Base-by-base conservation (phyloP, 1,140 invertebrate genomes). In the Maconellicoccus hirsutus region DNA sequence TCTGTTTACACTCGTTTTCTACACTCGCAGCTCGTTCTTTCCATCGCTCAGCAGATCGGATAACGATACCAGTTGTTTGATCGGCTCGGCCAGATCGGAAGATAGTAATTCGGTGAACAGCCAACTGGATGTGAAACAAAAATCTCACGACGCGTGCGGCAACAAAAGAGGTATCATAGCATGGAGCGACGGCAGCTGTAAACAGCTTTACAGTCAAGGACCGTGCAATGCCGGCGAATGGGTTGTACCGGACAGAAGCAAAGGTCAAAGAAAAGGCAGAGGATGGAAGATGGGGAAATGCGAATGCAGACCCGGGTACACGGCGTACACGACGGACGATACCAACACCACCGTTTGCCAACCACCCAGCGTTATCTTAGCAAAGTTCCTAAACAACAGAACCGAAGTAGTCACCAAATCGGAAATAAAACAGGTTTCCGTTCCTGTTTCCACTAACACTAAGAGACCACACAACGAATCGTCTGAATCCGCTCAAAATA, bases 171-270 rank as follows among this genome's bases (percentile, higher is more conserved):
- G 76, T 39, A 73, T 71, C 1, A 74, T 77, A 14, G 66, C 71
- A 14, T 77, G 75, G 75, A 61, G 8, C 63, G 74, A 77, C 33
- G 61, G 73, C 12, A 71, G 75, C 1, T 77, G 76, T 69, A 71
- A 73, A 59, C 75, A 73, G 26, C 74, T 77, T 12, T 77, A 77
- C 66, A 71, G 71, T 42, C 74, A 75, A 71, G 76, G 89, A 0
- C 89, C 90, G 0, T 92, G 90, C 75, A 79, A 82, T 0, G 80
- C 83, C 0, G 87, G 87, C 0, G 84, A 89, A 72, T 92, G 90
- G 90, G 77, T 92, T 26, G 84, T 86, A 7, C 83, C 83, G 0
- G 78, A 78, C 39, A 77, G 83, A 74, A 75, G 74, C 59, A 73
- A 74, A 78, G 75, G 76, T 25, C 75, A 75, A 42, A 22, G 76